A percentile compares a stretch with the other conserved stretches of the same genome.
These are phyloP conservation scores for Castor canadensis DNA, from an alignment of 2,113 vertebrate genomes.

Conservation along the genomic window DNA sequence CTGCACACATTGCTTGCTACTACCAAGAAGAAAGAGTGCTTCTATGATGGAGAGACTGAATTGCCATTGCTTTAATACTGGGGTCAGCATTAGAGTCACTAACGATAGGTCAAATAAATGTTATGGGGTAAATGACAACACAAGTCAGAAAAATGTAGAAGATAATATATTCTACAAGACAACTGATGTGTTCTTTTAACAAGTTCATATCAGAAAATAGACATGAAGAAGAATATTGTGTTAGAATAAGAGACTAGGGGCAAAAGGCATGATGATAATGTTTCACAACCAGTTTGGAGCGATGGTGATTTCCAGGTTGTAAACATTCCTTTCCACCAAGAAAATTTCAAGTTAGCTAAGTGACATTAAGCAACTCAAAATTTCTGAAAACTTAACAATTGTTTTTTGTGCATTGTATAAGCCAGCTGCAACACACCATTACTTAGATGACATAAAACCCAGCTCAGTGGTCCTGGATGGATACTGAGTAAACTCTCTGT, in stretches of 20 bases:
- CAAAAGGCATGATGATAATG: neutral
- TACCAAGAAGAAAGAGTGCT: neutral
- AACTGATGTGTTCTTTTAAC: neutral
- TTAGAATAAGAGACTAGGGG: neutral
- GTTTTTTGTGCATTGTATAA: accelerated
- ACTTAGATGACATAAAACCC: neutral
- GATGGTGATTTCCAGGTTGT: neutral
- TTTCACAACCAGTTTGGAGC: neutral
- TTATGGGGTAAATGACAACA: neutral
- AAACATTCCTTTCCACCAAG: neutral
- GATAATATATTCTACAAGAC: neutral
- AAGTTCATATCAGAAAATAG: neutral
- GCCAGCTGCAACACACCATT: neutral
- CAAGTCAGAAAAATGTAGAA: neutral
- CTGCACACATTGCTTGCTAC: neutral
- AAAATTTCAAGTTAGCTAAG: neutral
- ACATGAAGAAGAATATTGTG: neutral
- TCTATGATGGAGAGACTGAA: neutral
- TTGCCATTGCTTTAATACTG: neutral
- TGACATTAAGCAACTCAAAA: neutral
- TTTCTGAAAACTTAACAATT: neutral
- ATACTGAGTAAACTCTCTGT: neutral
- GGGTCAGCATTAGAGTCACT: neutral
- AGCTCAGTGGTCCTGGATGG: neutral
- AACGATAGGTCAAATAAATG: neutral